Conservation (phyloP, 1,140 invertebrate species). For the Pantala flavescens region DNA sequence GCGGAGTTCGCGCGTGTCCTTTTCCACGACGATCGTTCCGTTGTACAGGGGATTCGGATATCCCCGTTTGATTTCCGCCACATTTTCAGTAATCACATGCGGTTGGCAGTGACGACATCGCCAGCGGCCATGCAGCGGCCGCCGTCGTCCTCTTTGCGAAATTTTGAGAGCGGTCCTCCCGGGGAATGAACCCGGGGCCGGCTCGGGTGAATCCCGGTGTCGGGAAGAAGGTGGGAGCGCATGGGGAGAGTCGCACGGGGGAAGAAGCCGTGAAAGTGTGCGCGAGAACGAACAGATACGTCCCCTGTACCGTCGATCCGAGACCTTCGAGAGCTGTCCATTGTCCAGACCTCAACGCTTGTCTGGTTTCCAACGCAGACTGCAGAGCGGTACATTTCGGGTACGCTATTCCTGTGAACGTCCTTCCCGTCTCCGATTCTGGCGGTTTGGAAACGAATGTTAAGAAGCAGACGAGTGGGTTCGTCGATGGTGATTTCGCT, state of each 20-base stretch:
- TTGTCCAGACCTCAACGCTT: constrained; percentile 39
- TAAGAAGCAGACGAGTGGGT: background rate
- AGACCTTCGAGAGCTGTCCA: constrained; percentile 40
- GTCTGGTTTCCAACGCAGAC: constrained; percentile 33
- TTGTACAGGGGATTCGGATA: too few species aligned
- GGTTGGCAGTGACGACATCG: too few species aligned
- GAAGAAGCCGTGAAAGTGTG: background rate
- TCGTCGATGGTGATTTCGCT: constrained; percentile 25
- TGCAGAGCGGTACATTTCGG: constrained; percentile 48
- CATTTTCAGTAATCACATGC: too few species aligned
- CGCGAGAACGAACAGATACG: constrained; percentile 25
- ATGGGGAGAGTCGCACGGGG: background rate
- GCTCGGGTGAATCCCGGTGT: background rate
- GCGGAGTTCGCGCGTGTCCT: too few species aligned
- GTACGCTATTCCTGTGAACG: constrained; percentile 42
- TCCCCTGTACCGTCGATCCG: constrained; percentile 35
- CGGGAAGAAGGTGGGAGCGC: background rate
- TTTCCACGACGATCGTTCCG: too few species aligned
- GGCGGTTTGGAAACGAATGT: background rate
- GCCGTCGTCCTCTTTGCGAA: background rate
- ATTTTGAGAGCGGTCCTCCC: background rate
- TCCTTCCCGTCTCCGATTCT: constrained; percentile 31
- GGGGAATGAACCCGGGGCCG: background rate
- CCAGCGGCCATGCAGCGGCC: background rate
- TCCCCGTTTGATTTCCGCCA: too few species aligned